These are phyloP conservation scores for Onchidella celtica DNA, from an alignment of 2,888 invertebrate genomes.

Conservation along the genomic window DNA sequence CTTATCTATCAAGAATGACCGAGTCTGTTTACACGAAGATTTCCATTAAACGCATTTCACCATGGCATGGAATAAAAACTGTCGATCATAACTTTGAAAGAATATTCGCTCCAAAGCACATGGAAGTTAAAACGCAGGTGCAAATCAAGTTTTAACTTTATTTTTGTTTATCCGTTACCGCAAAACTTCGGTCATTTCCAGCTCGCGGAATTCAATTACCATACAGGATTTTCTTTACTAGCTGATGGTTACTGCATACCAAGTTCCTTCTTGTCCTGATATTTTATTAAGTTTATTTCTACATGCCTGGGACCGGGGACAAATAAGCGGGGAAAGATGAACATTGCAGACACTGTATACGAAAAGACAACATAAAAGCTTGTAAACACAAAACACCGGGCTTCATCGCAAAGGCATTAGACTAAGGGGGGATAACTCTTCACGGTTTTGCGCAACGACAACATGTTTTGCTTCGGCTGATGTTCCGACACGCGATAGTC, in stretches of 20 bases:
- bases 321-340: conserved; percentile 20
- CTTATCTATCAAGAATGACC: neutral
- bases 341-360: conserved; percentile 18
- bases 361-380: conserved; percentile 21
- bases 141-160: conserved; percentile 18
- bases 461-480: conserved; percentile 21
- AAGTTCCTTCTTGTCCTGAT: neutral
- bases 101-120: neutral
- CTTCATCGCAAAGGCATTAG: conserved; percentile 32
- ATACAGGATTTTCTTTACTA: neutral
- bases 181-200: conserved; percentile 6
- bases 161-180: conserved; percentile 31
- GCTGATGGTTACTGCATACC: conserved; percentile 19
- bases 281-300: conserved; percentile 3
- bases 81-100: neutral
- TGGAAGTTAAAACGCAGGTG: conserved; percentile 2
- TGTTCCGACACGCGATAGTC: conserved; percentile 22
- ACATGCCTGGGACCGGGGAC: conserved; percentile 8
- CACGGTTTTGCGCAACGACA: conserved; percentile 35
- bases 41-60: neutral
- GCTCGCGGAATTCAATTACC: conserved; percentile 24
- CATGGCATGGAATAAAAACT: neutral
- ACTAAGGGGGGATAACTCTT: conserved; percentile 27
- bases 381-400: conserved; percentile 38
- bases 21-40: neutral